Conservation (phyloP, 2,113 vertebrate genomes). For the Ptilorrhoa leucosticta region DNA sequence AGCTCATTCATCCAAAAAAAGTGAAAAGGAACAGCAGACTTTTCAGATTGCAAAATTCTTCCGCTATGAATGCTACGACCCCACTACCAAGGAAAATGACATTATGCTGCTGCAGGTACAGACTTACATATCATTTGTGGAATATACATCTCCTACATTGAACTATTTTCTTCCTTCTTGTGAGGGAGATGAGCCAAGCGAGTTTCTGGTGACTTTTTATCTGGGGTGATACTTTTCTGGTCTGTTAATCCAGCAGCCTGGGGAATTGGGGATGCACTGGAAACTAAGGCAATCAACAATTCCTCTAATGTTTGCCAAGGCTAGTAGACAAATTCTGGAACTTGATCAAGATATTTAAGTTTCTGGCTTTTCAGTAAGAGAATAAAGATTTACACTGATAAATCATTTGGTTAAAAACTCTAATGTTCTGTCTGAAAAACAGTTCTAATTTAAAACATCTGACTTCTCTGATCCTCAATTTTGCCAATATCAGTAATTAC, state of each 20-base stretch:
- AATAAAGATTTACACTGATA: background rate
- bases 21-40: background rate
- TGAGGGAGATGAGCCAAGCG: background rate
- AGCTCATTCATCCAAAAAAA: background rate
- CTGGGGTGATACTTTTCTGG: background rate
- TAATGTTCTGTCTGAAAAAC: background rate
- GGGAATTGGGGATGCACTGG: background rate
- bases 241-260: background rate
- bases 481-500: background rate
- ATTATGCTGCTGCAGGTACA: constrained; percentile 71
- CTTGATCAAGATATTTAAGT: background rate
- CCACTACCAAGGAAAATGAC: background rate
- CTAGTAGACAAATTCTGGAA: background rate
- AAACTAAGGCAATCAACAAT: background rate
- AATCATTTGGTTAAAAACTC: background rate
- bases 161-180: background rate
- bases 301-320: background rate
- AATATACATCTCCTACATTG: background rate
- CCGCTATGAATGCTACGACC: background rate
- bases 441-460: background rate
- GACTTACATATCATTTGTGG: background rate
- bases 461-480: background rate
- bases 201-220: background rate
- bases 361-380: background rate
- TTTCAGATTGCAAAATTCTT: background rate